Conservation (phyloP, 2,888 invertebrate species). For the Magallana nippona region DNA sequence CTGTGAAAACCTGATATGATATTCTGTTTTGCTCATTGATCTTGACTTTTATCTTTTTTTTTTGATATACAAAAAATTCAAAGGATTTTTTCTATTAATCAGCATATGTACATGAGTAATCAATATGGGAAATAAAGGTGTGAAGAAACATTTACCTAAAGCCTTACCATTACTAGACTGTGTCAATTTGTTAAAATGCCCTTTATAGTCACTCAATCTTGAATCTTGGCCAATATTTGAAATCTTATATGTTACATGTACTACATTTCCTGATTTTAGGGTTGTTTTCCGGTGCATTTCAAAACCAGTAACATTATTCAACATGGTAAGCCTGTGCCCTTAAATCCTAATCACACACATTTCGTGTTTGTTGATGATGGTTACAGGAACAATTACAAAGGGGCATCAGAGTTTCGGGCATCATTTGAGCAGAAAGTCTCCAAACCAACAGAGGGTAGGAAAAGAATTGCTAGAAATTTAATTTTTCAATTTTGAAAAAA, state of each 20-base stretch:
- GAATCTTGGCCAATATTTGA: no score
- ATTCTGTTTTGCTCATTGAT: no score
- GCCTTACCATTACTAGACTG: no score
- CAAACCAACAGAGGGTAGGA: slow-evolving; percentile 55
- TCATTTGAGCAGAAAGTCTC: slow-evolving; percentile 71
- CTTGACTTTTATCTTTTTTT: no score
- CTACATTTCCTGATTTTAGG: slow-evolving; percentile 61
- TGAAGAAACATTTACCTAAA: no score
- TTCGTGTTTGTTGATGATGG: slow-evolving; percentile 80
- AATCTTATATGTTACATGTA: background rate
- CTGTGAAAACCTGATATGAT: no score
- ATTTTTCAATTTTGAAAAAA: background rate
- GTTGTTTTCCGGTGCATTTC: slow-evolving; percentile 75
- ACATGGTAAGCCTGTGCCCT: slow-evolving; percentile 77
- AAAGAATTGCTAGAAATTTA: background rate
- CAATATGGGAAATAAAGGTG: no score
- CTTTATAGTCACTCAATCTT: no score
- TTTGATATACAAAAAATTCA: no score
- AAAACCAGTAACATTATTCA: slow-evolving; percentile 77
- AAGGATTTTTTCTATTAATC: no score
- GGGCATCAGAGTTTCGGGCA: slow-evolving; percentile 76
- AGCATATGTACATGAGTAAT: no score
- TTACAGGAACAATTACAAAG: slow-evolving; percentile 72
- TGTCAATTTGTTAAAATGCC: no score
- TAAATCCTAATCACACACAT: slow-evolving; percentile 81